Percentiles rank a stretch among this genome's conserved stretches.
Conservation (phyloP, 2,113 vertebrate genomes). For the Elanus axillaris region DNA sequence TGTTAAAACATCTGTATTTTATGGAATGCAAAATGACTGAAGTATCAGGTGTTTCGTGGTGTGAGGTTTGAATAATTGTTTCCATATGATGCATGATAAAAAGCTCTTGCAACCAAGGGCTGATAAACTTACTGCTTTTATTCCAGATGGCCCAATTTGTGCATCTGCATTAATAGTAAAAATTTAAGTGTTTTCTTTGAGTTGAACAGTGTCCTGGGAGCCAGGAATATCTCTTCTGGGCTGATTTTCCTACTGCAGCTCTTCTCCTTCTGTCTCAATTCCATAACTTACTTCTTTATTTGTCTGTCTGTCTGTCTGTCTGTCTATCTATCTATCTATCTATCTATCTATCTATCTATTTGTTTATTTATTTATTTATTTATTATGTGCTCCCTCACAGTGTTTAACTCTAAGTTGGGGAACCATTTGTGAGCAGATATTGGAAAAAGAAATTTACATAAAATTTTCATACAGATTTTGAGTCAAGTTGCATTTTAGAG, state of each 20-base stretch:
- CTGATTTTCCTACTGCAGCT: neutral
- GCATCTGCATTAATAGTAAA: constrained; percentile 39
- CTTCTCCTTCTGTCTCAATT: neutral
- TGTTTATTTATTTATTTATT: neutral
- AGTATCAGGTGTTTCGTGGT: neutral
- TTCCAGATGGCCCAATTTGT: constrained; percentile 22
- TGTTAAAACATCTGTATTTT: neutral
- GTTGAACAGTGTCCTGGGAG: neutral
- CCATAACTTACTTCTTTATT: neutral
- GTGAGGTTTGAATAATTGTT: neutral
- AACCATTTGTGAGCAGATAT: neutral
- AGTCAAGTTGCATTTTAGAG: neutral
- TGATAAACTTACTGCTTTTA: constrained; percentile 18
- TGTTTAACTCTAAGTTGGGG: neutral
- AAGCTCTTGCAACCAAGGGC: neutral
- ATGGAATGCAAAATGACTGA: neutral
- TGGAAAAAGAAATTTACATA: neutral
- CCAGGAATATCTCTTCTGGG: neutral
- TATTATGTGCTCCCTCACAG: neutral
- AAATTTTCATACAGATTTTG: neutral
- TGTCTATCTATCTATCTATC: too few species aligned
- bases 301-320: too few species aligned
- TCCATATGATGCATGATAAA: neutral
- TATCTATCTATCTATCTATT: too few species aligned
- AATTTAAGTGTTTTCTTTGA: constrained; percentile 30